Base-by-base conservation (phyloP, 2,797 vertebrate species). In the Salarias fasciatus region DNA sequence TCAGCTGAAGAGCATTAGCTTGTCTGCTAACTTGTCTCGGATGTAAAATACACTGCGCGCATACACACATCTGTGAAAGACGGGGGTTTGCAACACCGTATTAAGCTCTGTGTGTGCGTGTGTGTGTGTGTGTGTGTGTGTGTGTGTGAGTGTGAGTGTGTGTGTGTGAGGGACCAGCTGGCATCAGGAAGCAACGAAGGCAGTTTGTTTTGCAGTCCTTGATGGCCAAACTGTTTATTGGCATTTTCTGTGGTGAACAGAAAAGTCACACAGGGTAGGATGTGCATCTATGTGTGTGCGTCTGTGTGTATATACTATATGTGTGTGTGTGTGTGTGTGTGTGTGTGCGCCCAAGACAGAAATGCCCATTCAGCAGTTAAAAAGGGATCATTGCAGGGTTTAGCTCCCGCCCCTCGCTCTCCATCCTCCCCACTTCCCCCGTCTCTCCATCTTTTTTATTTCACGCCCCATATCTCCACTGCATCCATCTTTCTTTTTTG, bases 181-280 rank as follows among this genome's bases (percentile, higher is more conserved):
- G 86, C 83, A 86, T 76, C 51, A 51, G 68, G 60, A 83, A 65
- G 63, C 62, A 52, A 76, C 71, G 67, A 49, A 81, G 72, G 77
- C 72, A 74, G 88, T 89, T 89, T 89, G 84, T 86, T 88, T 89
- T 86, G 74, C 72, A 73, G 84, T 69, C 76, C 72, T 79, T 82
- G 77, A 79, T 77, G 76, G 78, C 77, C 69, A 89, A 88, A 91
- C 85, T 88, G 84, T 89, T 91, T 92, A 92, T 92, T 91, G 89
- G 91, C 77, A 87, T 90, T 90, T 87, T 91, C 77, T 88, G 82
- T 84, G 85, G 86, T 89, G 88, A 87, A 85, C 65, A 77, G 68
- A 82, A 81, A 86, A 83, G 82, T 86, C 70, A 52, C 72, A 57
- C 72, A 57, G 79, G 69, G 75, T 53, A 68, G 63, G 50, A 60